Evolutionary conservation across 2,113 vertebrate species (phyloP).

Genomic region (Felis chaus): DNA sequence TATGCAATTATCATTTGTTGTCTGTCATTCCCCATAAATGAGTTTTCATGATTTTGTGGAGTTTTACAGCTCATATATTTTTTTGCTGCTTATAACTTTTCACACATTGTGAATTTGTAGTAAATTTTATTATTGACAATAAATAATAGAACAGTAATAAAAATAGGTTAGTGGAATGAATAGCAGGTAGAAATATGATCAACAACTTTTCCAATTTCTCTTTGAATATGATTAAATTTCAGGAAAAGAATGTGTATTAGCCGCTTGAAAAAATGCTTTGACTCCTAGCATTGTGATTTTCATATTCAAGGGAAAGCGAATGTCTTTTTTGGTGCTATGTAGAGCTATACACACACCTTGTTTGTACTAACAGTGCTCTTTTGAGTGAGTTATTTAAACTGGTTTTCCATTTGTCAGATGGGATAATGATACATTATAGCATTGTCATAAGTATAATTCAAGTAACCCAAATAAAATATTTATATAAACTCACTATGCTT

Average conservation of each 20-base stretch:
- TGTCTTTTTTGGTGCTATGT: background rate
- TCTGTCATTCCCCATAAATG: background rate
- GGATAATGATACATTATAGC: background rate
- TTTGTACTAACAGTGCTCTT: background rate
- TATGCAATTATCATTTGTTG: background rate
- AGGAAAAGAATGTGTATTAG: background rate
- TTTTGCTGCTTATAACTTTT: slow-evolving; percentile 44
- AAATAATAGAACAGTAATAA: slow-evolving; percentile 25
- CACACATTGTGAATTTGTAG: slow-evolving; percentile 35
- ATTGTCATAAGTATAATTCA: background rate
- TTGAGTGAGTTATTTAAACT: background rate
- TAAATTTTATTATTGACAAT: background rate
- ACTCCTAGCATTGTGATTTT: background rate
- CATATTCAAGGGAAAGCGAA: background rate
- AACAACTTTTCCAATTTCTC: slow-evolving; percentile 16
- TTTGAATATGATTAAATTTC: slow-evolving; percentile 19
- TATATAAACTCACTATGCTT: background rate
- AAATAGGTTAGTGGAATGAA: background rate
- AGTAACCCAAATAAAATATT: background rate
- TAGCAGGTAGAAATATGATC: background rate
- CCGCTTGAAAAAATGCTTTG: background rate
- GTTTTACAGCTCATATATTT: slow-evolving; percentile 4
- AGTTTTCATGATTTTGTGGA: slow-evolving; percentile 18
- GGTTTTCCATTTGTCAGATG: background rate
- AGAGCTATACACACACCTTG: background rate